These are phyloP conservation scores for Callyntrura guangdongensis DNA, from an alignment of 2,888 invertebrate genomes.

Conservation along the genomic window DNA sequence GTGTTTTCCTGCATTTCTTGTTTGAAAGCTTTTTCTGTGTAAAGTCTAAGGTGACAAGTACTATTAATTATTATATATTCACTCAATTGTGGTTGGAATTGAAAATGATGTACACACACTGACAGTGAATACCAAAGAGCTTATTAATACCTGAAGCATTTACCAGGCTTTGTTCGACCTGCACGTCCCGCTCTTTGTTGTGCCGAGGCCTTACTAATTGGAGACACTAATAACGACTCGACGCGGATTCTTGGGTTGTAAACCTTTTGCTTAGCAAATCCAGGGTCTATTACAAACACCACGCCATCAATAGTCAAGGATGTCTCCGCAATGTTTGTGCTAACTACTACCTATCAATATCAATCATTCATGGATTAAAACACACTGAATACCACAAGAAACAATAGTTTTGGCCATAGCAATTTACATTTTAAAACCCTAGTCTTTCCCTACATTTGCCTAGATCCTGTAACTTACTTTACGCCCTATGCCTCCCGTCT, in stretches of 20 bases:
- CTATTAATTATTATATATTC: too few species aligned
- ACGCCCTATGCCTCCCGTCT: too few species aligned
- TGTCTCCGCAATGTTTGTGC: constrained; percentile 99
- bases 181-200: constrained; percentile 99
- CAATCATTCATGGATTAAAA: too few species aligned
- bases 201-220: constrained; percentile 96
- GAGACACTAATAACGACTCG: constrained; percentile 99
- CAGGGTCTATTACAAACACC: constrained; percentile 99
- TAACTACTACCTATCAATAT: constrained; percentile 92
- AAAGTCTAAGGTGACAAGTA: constrained; percentile 90
- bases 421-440: background rate
- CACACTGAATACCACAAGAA: too few species aligned
- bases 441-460: background rate
- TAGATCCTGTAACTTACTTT: background rate
- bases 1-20: constrained; percentile 99
- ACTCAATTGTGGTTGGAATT: too few species aligned
- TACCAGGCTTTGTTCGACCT: constrained; percentile 99
- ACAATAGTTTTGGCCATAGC: background rate
- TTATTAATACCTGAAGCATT: constrained; percentile 87
- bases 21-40: constrained; percentile 98
- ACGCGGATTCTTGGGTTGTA: constrained; percentile 99
- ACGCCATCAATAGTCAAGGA: constrained; percentile 99
- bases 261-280: constrained; percentile 99
- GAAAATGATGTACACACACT: too few species aligned
- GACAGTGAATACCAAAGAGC: too few species aligned